A percentile compares a stretch with the other conserved stretches of the same genome.
Conservation (phyloP, 2,888 invertebrate species). For the Drosophila mimetica region DNA sequence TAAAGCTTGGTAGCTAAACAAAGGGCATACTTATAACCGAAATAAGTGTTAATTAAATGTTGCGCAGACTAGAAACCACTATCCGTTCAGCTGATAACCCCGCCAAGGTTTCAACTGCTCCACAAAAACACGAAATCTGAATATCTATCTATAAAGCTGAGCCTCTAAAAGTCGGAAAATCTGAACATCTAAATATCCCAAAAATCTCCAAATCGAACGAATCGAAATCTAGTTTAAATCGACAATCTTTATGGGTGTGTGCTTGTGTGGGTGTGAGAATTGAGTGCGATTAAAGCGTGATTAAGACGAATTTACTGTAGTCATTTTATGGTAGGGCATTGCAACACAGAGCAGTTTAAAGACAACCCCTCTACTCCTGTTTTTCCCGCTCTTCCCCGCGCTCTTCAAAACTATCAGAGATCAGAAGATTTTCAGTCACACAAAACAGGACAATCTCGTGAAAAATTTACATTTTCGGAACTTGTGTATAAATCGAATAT, state of each 20-base stretch:
- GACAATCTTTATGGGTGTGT: conserved; percentile 64
- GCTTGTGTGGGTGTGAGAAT: conserved; percentile 31
- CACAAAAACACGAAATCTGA: conserved; percentile 20
- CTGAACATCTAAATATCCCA: conserved; percentile 5
- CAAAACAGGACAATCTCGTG: conserved; percentile 71
- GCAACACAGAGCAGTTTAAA: conserved; percentile 40
- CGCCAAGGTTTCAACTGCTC: conserved; percentile 64
- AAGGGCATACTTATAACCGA: conserved; percentile 16
- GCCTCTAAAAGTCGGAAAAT: conserved; percentile 10
- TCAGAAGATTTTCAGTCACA: conserved; percentile 17
- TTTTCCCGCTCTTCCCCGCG: not conserved
- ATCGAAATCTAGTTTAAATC: conserved; percentile 46
- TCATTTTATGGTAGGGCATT: conserved; percentile 54
- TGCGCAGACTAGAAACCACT: conserved; percentile 22
- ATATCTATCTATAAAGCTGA: not conserved
- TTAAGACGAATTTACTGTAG: conserved; percentile 78
- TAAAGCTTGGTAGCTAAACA: conserved; percentile 18
- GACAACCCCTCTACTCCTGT: conserved; percentile 29
- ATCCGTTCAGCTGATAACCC: conserved; percentile 45
- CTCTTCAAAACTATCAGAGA: conserved; percentile 6
- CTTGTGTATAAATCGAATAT: conserved; percentile 40
- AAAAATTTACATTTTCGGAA: conserved; percentile 41
- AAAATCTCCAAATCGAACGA: conserved; percentile 20
- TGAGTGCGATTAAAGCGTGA: conserved; percentile 66
- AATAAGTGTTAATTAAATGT: conserved; percentile 41